Evolutionary conservation across 2,113 vertebrate species (phyloP).

Genomic region (Chaetorhynchus papuensis): DNA sequence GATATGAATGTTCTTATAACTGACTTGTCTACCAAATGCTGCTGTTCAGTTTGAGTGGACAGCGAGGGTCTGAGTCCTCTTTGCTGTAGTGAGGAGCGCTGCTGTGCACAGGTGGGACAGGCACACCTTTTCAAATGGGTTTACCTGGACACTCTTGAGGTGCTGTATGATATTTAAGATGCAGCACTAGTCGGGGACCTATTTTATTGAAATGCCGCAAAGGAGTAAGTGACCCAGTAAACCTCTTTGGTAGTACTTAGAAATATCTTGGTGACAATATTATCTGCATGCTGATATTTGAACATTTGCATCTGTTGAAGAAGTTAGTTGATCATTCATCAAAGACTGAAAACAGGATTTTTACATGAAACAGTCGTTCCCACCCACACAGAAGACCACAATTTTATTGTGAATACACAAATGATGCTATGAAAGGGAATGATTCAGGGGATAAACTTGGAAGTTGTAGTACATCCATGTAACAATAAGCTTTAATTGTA

Average conservation of each 20-base stretch:
- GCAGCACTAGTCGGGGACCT: neutral
- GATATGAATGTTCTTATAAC: neutral
- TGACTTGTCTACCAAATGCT: neutral
- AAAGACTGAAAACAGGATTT: neutral
- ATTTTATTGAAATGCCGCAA: neutral
- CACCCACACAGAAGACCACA: neutral
- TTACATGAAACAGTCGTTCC: neutral
- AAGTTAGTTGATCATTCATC: neutral
- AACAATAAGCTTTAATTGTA: neutral
- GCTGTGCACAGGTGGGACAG: neutral
- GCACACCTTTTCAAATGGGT: neutral
- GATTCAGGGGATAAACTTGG: neutral
- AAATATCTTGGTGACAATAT: neutral
- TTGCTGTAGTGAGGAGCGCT: neutral
- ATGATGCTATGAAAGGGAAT: neutral
- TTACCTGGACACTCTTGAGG: neutral
- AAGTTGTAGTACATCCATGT: neutral
- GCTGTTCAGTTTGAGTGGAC: neutral
- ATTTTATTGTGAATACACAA: neutral
- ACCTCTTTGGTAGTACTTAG: neutral
- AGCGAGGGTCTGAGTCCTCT: neutral
- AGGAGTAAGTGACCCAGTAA: neutral
- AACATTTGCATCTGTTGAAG: neutral
- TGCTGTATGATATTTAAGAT: neutral
- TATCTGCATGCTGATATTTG: neutral